A percentile compares a stretch with the other conserved stretches of the same genome.
These are phyloP conservation scores for Bugula neritina DNA, from an alignment of 2,888 invertebrate species.

Conservation along the genomic window DNA sequence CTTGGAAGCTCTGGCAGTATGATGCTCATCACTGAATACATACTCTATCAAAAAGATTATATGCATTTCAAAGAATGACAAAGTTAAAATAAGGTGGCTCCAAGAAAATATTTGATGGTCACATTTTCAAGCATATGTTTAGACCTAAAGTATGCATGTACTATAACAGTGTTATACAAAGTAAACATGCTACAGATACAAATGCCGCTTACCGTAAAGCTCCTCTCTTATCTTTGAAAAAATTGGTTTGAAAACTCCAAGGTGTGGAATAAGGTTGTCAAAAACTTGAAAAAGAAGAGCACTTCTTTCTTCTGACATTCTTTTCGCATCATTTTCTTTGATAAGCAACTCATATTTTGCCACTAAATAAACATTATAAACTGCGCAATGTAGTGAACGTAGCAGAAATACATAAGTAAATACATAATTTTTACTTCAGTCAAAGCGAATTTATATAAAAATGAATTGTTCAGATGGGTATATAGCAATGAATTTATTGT, in stretches of 20 bases:
- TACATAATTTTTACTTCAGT: not conserved
- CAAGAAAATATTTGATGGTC: no score
- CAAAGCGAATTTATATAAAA: no score
- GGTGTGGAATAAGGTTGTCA: conserved; percentile 43
- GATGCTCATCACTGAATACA: conserved; percentile 27
- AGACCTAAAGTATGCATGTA: no score
- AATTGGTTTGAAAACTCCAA: conserved; percentile 43
- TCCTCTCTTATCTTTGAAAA: conserved; percentile 42
- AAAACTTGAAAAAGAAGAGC: conserved; percentile 42
- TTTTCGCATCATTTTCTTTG: conserved; percentile 35
- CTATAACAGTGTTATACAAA: no score
- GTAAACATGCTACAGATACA: no score
- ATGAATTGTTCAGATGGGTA: no score
- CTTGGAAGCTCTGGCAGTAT: not conserved
- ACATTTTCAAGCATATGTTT: no score
- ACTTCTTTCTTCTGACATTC: conserved; percentile 38
- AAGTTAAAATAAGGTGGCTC: no score
- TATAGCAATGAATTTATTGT: not conserved
- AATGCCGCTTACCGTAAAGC: conserved; percentile 44
- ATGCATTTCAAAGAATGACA: no score
- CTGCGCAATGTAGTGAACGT: no score
- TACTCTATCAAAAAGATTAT: conserved; percentile 24
- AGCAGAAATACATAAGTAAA: not conserved
- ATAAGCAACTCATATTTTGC: conserved; percentile 43
- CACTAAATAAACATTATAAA: conserved; percentile 33